Evolutionary conservation across 2,797 vertebrate species (phyloP), one percentile per base, ranked within the genome.

Genomic region (Ctenopoma multispine): DNA sequence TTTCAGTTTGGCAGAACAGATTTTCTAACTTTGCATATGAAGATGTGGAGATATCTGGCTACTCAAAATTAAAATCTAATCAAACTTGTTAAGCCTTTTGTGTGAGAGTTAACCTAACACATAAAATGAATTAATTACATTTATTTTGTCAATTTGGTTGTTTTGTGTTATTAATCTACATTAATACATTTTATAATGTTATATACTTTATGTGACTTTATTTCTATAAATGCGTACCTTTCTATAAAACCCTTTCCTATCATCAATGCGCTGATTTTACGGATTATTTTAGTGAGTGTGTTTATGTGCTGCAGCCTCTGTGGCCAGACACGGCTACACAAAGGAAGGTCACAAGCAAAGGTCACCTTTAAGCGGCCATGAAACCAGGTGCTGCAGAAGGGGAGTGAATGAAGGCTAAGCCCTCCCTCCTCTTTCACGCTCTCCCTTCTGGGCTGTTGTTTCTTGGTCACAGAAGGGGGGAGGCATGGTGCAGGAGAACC

Each of bases 331-430:
- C 1, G 8, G 20, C 29, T 6, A 24, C 47, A 55, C 29, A 49
- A 6, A 18, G 29, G 62, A 72, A 72, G 70, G 73, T 57, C 60
- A 38, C 1, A 49, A 6, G 15, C 24, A 64, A 72, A 72, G 65
- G 73, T 57, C 85, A 90, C 85, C 81, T 75, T 86, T 83, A 65
- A 78, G 87, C 89, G 63, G 87, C 87, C 89, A 90, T 92, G 82
- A 87, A 84, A 87, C 63, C 54, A 46, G 48, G 57, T 40, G 4
- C 4, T 3, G 13, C 47, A 5, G 38, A 60, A 43, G 3, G 5
- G 36, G 70, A 63, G 34, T n/a, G 48, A 60, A n/a, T 27, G 34
- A 44, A 66, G 0, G 48, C 27, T 31, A 1, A 60, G 41, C 63
- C 54, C 62, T 15, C 56, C 59, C 79, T 23, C 29, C 47, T 46